Conservation (phyloP, 2,797 vertebrate genomes). For the Sebastes variabilis region DNA sequence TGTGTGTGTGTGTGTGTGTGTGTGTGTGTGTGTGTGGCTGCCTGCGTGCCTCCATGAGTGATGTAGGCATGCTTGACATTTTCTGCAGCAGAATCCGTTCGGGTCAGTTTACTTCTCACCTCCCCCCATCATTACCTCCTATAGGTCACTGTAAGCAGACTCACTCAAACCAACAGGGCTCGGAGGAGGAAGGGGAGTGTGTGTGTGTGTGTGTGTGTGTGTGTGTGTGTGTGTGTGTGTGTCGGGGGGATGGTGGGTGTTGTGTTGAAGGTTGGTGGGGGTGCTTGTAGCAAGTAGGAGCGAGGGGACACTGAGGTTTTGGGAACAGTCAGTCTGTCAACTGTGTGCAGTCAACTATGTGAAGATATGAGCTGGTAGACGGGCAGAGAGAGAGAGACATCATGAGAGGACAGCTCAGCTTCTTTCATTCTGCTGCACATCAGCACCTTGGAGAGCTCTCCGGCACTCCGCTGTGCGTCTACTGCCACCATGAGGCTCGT, state of each 20-base stretch:
- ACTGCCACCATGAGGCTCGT: slow-evolving; percentile 71
- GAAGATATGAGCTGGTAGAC: slow-evolving; percentile 64
- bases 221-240: not conserved
- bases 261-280: slow-evolving; percentile 60
- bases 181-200: not conserved
- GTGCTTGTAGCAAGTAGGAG: slow-evolving; percentile 49
- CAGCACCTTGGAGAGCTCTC: slow-evolving; percentile 75
- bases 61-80: slow-evolving; percentile 75
- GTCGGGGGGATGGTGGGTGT: slow-evolving; percentile 21
- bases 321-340: slow-evolving; percentile 62
- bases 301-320: slow-evolving; percentile 52
- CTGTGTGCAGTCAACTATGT: slow-evolving; percentile 70
- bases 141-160: slow-evolving; percentile 75
- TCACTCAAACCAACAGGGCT: slow-evolving; percentile 52
- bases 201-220: not conserved
- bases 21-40: not conserved
- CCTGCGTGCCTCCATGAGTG: slow-evolving; percentile 59
- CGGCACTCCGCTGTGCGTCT: slow-evolving; percentile 33
- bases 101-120: slow-evolving; percentile 77
- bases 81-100: slow-evolving; percentile 70
- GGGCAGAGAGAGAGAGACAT: slow-evolving; percentile 63
- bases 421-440: slow-evolving; percentile 64
- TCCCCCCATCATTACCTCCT: slow-evolving; percentile 65
- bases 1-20: not conserved
- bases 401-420: slow-evolving; percentile 65